Evolutionary conservation across 2,797 vertebrate genomes (phyloP).

Genomic region (Hapalemur alaotrensis): DNA sequence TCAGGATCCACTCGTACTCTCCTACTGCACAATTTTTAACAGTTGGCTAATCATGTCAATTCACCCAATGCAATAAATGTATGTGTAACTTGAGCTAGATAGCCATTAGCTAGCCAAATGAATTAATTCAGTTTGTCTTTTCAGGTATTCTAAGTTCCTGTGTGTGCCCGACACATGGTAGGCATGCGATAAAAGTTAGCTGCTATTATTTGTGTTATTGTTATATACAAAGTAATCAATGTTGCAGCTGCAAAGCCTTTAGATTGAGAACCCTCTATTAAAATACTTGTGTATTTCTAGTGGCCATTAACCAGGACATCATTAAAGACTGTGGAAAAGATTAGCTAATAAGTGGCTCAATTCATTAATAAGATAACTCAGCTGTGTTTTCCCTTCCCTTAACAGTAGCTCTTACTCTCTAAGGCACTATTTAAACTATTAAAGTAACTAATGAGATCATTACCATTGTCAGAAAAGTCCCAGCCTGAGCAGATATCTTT

Average conservation of each 20-base stretch:
- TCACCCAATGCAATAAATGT: neutral
- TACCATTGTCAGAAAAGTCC: slow-evolving; percentile 56
- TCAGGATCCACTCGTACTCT: neutral
- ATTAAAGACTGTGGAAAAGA: slow-evolving; percentile 58
- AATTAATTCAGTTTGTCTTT: neutral
- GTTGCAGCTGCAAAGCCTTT: neutral
- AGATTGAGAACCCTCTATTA: neutral
- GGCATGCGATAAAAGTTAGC: neutral
- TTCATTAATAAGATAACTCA: slow-evolving; percentile 67
- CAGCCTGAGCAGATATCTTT: slow-evolving; percentile 31
- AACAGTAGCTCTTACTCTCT: slow-evolving; percentile 53
- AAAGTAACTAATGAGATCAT: slow-evolving; percentile 77
- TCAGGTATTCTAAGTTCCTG: neutral
- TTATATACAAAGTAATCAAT: neutral
- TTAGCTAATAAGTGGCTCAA: slow-evolving; percentile 60
- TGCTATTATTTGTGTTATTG: neutral
- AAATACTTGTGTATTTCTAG: slow-evolving; percentile 47
- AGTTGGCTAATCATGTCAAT: neutral
- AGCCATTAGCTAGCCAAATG: neutral
- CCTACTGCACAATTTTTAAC: slow-evolving; percentile 7
- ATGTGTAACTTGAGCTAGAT: neutral
- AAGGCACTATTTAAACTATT: slow-evolving; percentile 67
- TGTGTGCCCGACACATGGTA: neutral
- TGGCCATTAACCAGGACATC: slow-evolving; percentile 52
- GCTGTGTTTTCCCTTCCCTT: slow-evolving; percentile 47